phyloP scores from a whole-genome alignment of 92 coral and sea anemone genomes.

The Zoanthus sansibaricus region DNA sequence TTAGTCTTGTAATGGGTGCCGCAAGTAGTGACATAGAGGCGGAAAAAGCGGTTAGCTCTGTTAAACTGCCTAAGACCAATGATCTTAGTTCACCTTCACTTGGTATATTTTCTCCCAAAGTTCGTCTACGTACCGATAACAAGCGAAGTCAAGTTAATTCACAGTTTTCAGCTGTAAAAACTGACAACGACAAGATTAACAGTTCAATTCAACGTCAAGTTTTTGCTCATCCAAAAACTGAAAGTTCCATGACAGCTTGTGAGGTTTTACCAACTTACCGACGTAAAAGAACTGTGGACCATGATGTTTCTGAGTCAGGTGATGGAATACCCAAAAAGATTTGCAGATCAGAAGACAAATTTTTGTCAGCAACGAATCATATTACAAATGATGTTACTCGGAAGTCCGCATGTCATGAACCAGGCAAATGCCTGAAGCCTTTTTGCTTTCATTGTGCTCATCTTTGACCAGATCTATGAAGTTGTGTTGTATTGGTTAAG shows the following conservation, averaged over 20 bases:
- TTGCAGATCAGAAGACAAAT: background rate
- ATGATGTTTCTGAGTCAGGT: background rate
- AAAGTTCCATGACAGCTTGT: background rate
- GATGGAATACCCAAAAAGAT: conserved; percentile 18
- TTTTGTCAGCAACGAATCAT: background rate
- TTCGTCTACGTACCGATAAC: background rate
- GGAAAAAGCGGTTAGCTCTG: background rate
- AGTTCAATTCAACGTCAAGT: background rate
- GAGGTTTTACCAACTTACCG: background rate
- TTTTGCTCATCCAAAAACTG: background rate
- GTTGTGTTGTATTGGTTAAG: background rate
- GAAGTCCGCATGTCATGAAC: background rate
- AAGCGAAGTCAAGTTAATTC: background rate
- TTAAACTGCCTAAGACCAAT: background rate
- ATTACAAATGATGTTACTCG: background rate
- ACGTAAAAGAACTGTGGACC: conserved; percentile 41
- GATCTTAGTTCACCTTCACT: background rate
- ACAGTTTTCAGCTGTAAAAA: background rate
- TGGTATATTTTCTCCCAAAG: background rate
- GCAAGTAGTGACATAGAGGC: background rate
- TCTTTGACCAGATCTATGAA: background rate
- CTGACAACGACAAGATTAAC: background rate
- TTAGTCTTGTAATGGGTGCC: background rate
- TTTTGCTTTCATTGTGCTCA: conserved; percentile 31
- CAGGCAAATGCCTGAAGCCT: conserved; percentile 14